A percentile compares a stretch with the other conserved stretches of the same genome.
Conservation (phyloP, 2,113 vertebrate species). For the Chloropsis hardwickii region DNA sequence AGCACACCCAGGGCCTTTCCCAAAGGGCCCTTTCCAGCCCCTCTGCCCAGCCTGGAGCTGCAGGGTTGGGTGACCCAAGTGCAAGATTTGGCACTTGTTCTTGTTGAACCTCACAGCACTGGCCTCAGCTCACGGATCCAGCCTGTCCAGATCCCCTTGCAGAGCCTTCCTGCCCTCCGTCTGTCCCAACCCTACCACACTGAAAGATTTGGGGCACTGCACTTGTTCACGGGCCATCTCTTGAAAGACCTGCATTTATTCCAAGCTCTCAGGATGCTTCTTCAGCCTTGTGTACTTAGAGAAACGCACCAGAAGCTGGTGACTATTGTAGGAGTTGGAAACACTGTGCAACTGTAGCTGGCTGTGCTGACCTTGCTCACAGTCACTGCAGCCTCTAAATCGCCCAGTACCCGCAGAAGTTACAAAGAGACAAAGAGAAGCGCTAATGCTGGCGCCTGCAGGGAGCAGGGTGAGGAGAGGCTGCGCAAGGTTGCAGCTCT, state of each 20-base stretch:
- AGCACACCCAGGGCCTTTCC: background rate
- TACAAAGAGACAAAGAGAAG: background rate
- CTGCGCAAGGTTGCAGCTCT: background rate
- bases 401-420: background rate
- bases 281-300: background rate
- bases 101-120: accelerated
- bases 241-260: background rate
- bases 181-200: background rate
- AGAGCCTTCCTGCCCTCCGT: background rate
- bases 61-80: accelerated
- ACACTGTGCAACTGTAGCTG: accelerated
- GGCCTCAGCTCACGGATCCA: accelerated
- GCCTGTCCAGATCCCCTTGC: background rate
- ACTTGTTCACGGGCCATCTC: background rate
- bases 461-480: background rate
- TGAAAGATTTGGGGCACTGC: background rate
- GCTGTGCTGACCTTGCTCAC: background rate
- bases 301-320: background rate
- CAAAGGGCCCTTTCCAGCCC: background rate
- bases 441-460: background rate
- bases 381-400: background rate
- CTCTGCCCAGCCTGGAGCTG: background rate
- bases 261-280: background rate
- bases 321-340: background rate
- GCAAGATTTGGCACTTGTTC: accelerated